Percentiles rank a stretch among this genome's conserved stretches.
phyloP scores from a whole-genome alignment of 2,888 invertebrate genomes.

The Mycogona germanica region DNA sequence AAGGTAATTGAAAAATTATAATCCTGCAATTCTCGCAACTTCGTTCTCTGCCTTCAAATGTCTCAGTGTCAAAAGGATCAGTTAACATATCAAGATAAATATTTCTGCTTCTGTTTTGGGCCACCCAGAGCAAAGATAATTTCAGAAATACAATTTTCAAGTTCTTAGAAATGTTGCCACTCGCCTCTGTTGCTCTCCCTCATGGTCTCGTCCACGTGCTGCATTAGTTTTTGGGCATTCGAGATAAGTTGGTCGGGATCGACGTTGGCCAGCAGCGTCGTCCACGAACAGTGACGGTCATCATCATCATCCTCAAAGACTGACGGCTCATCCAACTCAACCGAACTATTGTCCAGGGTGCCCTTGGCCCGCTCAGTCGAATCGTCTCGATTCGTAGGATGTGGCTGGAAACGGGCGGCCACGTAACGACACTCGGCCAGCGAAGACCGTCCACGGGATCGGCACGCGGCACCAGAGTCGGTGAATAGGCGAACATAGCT shows the following conservation, averaged over 20 bases:
- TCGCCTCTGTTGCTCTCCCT: conserved; percentile 26
- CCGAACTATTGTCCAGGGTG: neutral
- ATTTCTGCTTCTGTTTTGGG: no score
- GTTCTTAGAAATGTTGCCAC: no score
- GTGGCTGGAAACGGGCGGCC: neutral
- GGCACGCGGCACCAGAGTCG: conserved; percentile 21
- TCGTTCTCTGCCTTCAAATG: no score
- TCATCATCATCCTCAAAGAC: neutral
- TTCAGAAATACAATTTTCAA: no score
- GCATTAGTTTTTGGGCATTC: conserved; percentile 37
- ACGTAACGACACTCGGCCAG: conserved; percentile 21
- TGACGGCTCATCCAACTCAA: no score
- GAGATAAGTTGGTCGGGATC: conserved; percentile 31
- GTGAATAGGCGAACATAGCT: conserved; percentile 23
- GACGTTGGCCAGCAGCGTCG: neutral
- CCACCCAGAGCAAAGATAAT: no score
- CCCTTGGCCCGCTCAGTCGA: neutral
- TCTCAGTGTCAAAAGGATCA: no score
- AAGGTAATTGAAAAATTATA: no score
- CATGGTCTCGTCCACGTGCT: conserved; percentile 38
- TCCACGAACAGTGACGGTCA: neutral
- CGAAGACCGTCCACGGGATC: conserved; percentile 17
- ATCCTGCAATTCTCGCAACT: no score
- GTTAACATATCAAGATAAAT: no score
- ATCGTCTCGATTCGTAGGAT: neutral